Base-by-base conservation (phyloP, 1,140 invertebrate species). In the Chymomyza costata region DNA sequence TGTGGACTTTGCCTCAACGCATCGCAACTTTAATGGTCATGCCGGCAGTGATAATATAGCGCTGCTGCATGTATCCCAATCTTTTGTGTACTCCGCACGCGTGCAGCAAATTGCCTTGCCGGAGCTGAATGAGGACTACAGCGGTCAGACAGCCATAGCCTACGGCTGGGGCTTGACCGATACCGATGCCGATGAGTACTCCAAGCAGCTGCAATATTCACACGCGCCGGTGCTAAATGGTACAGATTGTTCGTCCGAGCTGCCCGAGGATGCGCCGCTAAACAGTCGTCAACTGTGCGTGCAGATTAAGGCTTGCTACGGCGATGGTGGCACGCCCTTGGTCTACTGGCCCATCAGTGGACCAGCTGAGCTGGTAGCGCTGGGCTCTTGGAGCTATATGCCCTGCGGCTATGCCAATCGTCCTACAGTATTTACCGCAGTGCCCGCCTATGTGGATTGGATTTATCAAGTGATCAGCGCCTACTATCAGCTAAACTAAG, bases 331-430 rank as follows among this genome's bases (percentile, higher is more conserved):
- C 41, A 90, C 90, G 44, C 91, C 91, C 1, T 69, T 92, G 3
- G 86, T 89, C 19, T 69, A 85, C 88, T 64, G 82, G 86, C 57
- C 70, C 34, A 55, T 76, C 52, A 15, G 37, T 5, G 69, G 80
- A 17, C 52, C 67, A 1, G 51, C 64, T 3, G 68, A 82, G n/a
- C 44, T 84, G 15, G 69, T 93, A 37, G 93, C 92, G 1, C 86
- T 93, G 1, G 92, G 93, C 0, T 93, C 92, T 0, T 94, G 92
- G 91, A 93, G 92, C n/a, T 85, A 90, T 15, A 86, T 90, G 32
- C 93, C 93, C 39, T 93, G 92, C 56, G 91, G 91, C 2, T 86
- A 85, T 19, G 85, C 82, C 52, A 88, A 88, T 3, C 88, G 90
- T 0, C 93, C 93, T 0, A 91, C 92, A 0, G 90, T 94, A 0